A percentile compares a stretch with the other conserved stretches of the same genome.
Conservation (phyloP, 2,113 vertebrate genomes). For the Leucoraja erinaceus region DNA sequence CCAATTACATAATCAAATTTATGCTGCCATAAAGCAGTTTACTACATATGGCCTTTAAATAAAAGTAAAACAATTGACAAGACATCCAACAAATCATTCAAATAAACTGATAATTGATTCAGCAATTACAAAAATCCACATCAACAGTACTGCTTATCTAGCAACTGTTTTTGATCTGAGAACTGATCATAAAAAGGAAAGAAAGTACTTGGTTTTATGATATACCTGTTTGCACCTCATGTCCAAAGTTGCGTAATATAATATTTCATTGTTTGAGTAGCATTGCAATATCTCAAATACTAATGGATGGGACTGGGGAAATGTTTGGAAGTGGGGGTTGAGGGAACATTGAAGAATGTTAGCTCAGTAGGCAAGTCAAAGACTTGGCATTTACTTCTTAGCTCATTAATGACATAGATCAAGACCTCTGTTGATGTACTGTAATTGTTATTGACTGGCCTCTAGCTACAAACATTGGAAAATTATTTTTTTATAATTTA, state of each 20-base stretch:
- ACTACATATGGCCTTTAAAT: neutral
- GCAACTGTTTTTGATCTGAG: neutral
- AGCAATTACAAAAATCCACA: neutral
- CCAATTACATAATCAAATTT: neutral
- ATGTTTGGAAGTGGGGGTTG: neutral
- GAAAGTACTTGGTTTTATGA: neutral
- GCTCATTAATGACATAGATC: neutral
- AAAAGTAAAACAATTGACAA: neutral
- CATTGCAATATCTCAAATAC: neutral
- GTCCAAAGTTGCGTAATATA: neutral
- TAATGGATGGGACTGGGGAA: neutral
- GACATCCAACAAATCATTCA: neutral
- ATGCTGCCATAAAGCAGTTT: neutral
- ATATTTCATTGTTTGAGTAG: neutral
- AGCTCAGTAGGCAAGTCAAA: neutral
- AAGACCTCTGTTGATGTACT: neutral
- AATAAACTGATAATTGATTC: neutral
- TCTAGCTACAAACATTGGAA: constrained; percentile 10
- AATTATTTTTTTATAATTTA: neutral
- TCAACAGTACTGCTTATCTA: neutral
- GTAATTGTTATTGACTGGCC: neutral
- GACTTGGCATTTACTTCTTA: neutral
- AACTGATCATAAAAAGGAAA: constrained; percentile 2
- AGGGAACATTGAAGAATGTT: neutral
- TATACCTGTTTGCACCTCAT: neutral